phyloP scores from a whole-genome alignment of 2,888 invertebrate species.

The Cepaea hortensis region DNA sequence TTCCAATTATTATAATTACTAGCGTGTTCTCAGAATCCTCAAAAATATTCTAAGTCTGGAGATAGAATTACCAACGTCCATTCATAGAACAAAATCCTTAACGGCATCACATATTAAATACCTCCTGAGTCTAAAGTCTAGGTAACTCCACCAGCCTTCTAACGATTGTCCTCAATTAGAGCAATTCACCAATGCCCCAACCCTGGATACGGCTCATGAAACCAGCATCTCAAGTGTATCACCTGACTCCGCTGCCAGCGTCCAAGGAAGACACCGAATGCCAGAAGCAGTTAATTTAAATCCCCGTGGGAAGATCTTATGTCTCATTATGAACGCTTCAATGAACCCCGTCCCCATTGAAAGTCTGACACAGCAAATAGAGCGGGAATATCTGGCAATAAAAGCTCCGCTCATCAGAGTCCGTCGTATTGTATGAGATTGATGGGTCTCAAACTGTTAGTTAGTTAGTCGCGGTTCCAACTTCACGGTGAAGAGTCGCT shows the following conservation, averaged over 20 bases:
- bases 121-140: no score
- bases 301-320: background rate
- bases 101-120: no score
- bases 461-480: no score
- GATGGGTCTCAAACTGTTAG: no score
- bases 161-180: background rate
- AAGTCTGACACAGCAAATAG: background rate
- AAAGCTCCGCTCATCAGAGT: no score
- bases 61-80: no score
- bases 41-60: no score
- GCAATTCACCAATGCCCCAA: background rate
- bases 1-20: no score
- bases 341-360: background rate
- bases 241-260: background rate
- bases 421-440: no score
- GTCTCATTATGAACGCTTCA: slow-evolving; percentile 19
- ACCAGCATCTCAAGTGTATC: background rate
- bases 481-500: no score
- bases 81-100: no score
- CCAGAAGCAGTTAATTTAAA: background rate
- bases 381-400: background rate
- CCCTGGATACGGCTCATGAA: background rate
- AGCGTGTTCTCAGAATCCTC: no score
- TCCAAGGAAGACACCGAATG: background rate
- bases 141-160: background rate